Evolutionary conservation across 92 coral and sea anemone species (phyloP), one percentile per base, ranked within the genome.

Genomic region (Pocillopora grandis): DNA sequence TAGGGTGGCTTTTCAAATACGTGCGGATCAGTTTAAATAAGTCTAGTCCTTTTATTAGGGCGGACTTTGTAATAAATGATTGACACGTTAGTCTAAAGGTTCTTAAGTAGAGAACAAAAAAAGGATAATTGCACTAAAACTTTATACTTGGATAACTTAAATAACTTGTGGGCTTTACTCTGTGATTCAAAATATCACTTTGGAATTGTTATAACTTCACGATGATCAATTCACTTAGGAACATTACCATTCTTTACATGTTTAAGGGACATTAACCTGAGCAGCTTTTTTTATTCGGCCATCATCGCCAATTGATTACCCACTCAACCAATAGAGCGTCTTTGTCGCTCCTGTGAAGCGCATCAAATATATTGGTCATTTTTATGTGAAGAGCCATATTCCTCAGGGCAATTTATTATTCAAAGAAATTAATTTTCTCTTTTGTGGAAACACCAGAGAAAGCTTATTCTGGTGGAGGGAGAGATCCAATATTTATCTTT

Each of bases 21-120:
- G 66, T 17, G 17, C 66, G 58, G 58, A 80, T 76, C 84, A 31
- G 84, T 35, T 42, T 33, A 19, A n/a, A 59, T 59, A 16, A 9
- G 55, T 65, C 48, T 56, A 35, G 63, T 23, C 52, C 70, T 80
- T 64, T 59, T 56, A 68, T 23, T 67, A 33, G 75, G 57, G 74
- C 35, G 66, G 8, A 27, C 66, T 64, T 80, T 80, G 57, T 55
- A 66, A 80, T 80, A 80, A 80, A 80, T 80, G 75, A 80, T 80
- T 80, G 52, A 80, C 55, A 7, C 66, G 7, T 23, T 21, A 37
- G 21, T 59, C 16, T 16, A 3, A 70, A 12, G 75, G n/a, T 42
- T 21, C 36, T 70, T 33, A 35, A 70, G 57, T 5, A 70, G 35
- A 9, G 2, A 37, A 42, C 13, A 31, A 70, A 33, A 20, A 12